phyloP scores from a whole-genome alignment of 2,113 vertebrate species.

The Dipodomys ordii region DNA sequence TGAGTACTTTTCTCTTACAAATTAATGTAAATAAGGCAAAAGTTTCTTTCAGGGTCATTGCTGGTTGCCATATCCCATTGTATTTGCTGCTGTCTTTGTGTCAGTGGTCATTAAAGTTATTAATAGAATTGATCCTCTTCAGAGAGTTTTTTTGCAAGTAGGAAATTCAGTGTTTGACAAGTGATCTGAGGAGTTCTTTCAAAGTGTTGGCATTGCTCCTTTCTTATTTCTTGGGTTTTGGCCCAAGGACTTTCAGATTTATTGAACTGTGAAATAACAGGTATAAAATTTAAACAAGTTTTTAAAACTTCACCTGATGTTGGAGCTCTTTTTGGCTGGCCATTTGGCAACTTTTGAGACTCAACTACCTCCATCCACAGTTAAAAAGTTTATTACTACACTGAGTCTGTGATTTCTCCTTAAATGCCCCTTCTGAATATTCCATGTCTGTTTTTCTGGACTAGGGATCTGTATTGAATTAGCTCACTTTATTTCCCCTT shows the following conservation, averaged over 20 bases:
- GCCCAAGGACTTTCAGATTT: background rate
- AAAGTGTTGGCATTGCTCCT: background rate
- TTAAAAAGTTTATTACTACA: background rate
- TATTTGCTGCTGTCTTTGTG: slow-evolving; percentile 16
- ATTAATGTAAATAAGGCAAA: slow-evolving; percentile 4
- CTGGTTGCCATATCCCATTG: background rate
- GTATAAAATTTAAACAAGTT: background rate
- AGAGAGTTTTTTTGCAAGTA: slow-evolving; percentile 36
- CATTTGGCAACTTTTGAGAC: slow-evolving; percentile 3
- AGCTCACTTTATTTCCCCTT: background rate
- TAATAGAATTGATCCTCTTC: background rate
- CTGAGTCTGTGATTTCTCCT: background rate
- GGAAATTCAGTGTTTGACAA: background rate
- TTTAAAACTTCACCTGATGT: background rate
- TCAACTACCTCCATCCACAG: background rate
- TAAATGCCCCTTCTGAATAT: background rate
- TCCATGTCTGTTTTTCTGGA: background rate
- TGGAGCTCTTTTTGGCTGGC: background rate
- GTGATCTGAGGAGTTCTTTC: background rate
- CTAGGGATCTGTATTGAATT: slow-evolving; percentile 20
- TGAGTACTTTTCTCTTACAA: background rate
- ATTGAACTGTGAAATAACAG: background rate
- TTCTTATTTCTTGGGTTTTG: background rate
- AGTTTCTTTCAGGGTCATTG: slow-evolving; percentile 14
- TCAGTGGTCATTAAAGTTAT: slow-evolving; percentile 12